A percentile compares a stretch with the other conserved stretches of the same genome.
These are phyloP conservation scores for Rhaphigaster nebulosa DNA, from an alignment of 2,888 invertebrate species.

Conservation along the genomic window DNA sequence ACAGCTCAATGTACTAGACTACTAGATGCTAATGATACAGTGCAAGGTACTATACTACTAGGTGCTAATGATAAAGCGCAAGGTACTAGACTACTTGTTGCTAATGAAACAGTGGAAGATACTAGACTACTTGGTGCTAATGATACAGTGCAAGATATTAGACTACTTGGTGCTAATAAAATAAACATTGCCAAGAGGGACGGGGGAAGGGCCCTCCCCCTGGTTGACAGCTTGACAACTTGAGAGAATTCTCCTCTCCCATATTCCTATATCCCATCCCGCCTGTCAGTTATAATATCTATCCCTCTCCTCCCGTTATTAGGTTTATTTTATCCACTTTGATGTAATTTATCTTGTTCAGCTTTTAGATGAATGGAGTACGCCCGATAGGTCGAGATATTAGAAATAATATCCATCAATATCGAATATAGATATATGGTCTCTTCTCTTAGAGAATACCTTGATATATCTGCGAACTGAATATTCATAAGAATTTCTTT, in stretches of 20 bases:
- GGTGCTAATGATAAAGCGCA: too few relatives aligned
- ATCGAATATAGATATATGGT: background rate
- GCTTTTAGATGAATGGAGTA: background rate
- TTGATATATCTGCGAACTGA: background rate
- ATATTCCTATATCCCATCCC: background rate
- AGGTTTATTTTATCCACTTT: constrained; percentile 21
- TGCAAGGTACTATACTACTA: too few relatives aligned
- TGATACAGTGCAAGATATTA: background rate
- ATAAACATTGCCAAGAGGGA: background rate
- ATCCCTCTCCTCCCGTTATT: background rate
- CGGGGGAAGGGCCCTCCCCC: background rate
- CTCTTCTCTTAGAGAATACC: background rate
- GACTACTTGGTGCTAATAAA: background rate
- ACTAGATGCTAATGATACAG: background rate
- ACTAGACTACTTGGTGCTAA: background rate
- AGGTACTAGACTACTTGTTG: too few relatives aligned
- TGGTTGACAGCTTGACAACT: background rate
- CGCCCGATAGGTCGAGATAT: background rate
- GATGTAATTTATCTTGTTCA: constrained; percentile 17
- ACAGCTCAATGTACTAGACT: background rate
- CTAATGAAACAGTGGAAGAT: too few relatives aligned
- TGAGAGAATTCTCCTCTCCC: background rate
- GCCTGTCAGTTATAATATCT: background rate
- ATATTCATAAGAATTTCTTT: background rate
- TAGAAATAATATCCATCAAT: constrained; percentile 7